These are phyloP conservation scores for Gnathonemus longibarbis DNA, from an alignment of 2,113 vertebrate genomes.

Conservation along the genomic window DNA sequence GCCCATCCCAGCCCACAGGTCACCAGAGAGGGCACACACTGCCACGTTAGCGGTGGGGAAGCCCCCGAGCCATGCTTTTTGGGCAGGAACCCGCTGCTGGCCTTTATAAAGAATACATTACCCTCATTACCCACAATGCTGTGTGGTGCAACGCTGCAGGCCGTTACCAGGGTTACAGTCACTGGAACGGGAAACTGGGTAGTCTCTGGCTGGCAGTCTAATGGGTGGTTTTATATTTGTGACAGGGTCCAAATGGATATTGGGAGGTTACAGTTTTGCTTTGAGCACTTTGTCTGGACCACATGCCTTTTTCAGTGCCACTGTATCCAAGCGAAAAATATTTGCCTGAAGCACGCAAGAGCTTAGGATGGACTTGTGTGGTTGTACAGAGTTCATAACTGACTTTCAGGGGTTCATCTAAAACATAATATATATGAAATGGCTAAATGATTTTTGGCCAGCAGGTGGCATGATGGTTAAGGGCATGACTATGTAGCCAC, in stretches of 20 bases:
- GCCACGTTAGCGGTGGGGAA: neutral
- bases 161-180: neutral
- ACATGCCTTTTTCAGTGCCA: neutral
- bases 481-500: neutral
- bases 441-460: neutral
- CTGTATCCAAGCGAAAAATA: neutral
- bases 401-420: neutral
- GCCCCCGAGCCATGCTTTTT: neutral
- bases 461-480: neutral
- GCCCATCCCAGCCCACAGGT: neutral
- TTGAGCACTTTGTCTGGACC: neutral
- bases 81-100: neutral
- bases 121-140: conserved; percentile 2
- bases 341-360: neutral
- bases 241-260: neutral
- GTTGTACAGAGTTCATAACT: neutral
- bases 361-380: neutral
- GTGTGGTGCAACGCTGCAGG: neutral
- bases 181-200: neutral
- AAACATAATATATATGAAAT: neutral
- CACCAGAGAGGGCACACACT: neutral
- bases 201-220: neutral
- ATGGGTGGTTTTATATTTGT: neutral
- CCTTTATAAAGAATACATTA: conserved; percentile 8
- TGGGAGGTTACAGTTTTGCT: neutral